Evolutionary conservation across 2,113 vertebrate species (phyloP).

Genomic region (Tupaia tana): DNA sequence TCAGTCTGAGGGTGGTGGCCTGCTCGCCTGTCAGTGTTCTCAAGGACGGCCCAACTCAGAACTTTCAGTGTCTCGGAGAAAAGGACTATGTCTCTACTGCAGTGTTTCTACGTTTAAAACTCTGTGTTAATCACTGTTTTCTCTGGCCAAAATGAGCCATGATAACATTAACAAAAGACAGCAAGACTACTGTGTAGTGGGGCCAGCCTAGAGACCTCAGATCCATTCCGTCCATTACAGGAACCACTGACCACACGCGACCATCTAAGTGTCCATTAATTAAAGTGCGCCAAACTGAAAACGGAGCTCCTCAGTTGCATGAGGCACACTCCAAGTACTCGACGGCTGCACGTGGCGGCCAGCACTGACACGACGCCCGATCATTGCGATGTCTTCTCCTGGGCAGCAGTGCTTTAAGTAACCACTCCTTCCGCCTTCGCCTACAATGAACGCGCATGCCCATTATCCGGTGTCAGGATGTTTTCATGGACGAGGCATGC

Average conservation of each 20-base stretch:
- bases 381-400: background rate
- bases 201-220: background rate
- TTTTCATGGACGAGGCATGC: background rate
- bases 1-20: conserved; percentile 16
- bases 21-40: conserved; percentile 58
- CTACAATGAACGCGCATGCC: background rate
- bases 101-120: conserved; percentile 53
- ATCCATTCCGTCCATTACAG: background rate
- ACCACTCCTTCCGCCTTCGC: background rate
- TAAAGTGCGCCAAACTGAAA: background rate
- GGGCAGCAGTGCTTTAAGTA: background rate
- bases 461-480: background rate
- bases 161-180: background rate
- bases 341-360: background rate
- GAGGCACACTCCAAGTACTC: background rate
- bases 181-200: background rate
- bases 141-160: background rate
- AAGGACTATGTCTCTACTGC: conserved; percentile 76
- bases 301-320: background rate
- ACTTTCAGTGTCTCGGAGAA: conserved; percentile 68
- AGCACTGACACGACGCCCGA: background rate
- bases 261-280: background rate
- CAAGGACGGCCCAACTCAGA: conserved; percentile 70
- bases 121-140: conserved; percentile 71
- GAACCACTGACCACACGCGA: background rate